These are phyloP conservation scores for Brachionus sp. DNA, from an alignment of 1,140 invertebrate genomes.

Conservation along the genomic window DNA sequence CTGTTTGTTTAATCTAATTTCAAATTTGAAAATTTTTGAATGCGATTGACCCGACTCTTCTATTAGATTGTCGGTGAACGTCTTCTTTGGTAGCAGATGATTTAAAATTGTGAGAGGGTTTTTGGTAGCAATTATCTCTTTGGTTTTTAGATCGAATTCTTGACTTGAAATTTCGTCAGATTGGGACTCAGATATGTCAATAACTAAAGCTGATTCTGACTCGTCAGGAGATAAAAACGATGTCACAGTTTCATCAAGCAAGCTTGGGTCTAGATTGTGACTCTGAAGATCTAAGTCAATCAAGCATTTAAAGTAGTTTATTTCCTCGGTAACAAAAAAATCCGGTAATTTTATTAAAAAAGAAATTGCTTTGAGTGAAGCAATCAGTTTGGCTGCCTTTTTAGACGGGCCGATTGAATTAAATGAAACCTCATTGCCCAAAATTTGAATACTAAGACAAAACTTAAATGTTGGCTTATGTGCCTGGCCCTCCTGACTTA, in stretches of 20 bases:
- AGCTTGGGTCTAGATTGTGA: background rate
- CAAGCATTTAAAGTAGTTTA: background rate
- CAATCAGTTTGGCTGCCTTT: conserved; percentile 18
- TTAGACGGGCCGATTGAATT: background rate
- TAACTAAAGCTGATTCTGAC: background rate
- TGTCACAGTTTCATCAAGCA: background rate
- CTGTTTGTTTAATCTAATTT: background rate
- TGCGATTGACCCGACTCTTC: conserved; percentile 6
- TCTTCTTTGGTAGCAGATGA: conserved; percentile 12
- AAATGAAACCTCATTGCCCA: background rate
- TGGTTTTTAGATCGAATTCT: conserved; percentile 28
- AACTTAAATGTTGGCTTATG: conserved; percentile 32
- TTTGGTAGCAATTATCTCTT: conserved; percentile 29
- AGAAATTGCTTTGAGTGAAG: background rate
- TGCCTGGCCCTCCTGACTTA: background rate
- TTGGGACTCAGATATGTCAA: background rate
- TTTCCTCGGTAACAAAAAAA: background rate
- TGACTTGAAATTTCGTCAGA: background rate
- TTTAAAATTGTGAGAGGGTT: background rate
- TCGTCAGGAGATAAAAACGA: background rate
- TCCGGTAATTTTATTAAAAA: background rate
- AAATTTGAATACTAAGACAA: background rate
- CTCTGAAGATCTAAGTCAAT: background rate
- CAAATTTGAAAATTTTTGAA: conserved; percentile 30
- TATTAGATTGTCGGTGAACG: background rate